Base-by-base conservation (phyloP, 2,797 vertebrate species). In the Basileuterus tristriatus region DNA sequence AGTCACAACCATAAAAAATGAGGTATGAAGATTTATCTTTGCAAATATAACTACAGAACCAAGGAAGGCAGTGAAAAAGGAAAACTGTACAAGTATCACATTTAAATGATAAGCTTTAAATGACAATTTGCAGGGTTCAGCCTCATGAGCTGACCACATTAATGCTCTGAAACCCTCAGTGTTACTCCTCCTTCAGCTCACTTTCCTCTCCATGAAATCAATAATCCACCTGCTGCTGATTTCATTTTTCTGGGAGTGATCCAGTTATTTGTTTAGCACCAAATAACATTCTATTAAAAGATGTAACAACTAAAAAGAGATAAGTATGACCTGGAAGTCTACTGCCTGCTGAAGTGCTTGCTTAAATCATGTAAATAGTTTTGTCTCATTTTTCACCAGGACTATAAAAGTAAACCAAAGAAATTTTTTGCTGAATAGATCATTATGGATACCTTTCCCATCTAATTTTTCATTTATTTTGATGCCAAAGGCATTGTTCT, bases 31-130 rank as follows among this genome's bases (percentile, higher is more conserved):
- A 34, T 49, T 59, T 27, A 7, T 18, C 63, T 50, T 69, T 53
- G 12, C 17, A 34, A 63, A 47, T 23, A 9, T 30, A 23, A 37
- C 37, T 30, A 15, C n/a, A 43, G 44, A 53, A 64, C 11, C 12
- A 53, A 69, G 12, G 8, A 59, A 53, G 43, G 1, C 62, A 69
- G 30, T 10, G 7, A 23, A 37, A 83, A 41, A n/a, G 4, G 14
- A 36, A 74, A 53, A 5, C 3, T 15, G 2, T 11, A 2, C 2
- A 1, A n/a, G 7, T 7, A 9, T 19, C 6, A 5, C 4, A 43
- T 32, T 52, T 36, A 41, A 74, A 53, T 72, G 1, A 17, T 11
- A 50, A 46, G 11, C 5, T 47, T n/a, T 55, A 19, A 50, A 26
- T 52, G 23, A 30, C 2, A 21, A 30, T n/a, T 37, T 58, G 5